These are phyloP conservation scores for Chloroclystis v-ata DNA, from an alignment of 2,888 invertebrate species.

Conservation along the genomic window DNA sequence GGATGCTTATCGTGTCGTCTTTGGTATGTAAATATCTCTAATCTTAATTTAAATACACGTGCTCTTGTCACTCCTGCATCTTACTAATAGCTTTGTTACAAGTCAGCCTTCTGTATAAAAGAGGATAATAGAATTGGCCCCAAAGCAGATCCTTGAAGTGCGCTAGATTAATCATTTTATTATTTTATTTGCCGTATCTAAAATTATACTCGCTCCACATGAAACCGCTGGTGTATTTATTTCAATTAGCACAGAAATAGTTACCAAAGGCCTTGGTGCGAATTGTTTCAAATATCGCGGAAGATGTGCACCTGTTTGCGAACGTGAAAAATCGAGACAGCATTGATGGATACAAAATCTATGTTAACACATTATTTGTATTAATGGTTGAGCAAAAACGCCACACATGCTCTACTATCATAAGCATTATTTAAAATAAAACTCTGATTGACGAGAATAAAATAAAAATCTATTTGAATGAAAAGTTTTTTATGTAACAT, in stretches of 20 bases:
- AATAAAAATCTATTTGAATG: too few species aligned
- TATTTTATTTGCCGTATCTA: slow-evolving; percentile 13
- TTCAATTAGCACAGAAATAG: slow-evolving; percentile 46
- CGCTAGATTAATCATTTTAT: background rate
- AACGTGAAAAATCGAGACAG: slow-evolving; percentile 10
- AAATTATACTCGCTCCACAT: slow-evolving; percentile 25
- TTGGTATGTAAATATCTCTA: slow-evolving; percentile 5
- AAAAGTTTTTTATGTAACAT: too few species aligned
- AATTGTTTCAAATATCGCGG: slow-evolving; percentile 24
- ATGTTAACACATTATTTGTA: slow-evolving; percentile 5
- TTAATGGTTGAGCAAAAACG: too few species aligned
- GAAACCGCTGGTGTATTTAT: slow-evolving; percentile 39
- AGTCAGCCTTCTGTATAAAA: too few species aligned
- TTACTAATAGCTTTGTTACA: too few species aligned
- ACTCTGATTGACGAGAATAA: too few species aligned
- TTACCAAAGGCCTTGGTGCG: slow-evolving; percentile 34
- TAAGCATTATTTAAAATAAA: too few species aligned
- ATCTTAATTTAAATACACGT: background rate
- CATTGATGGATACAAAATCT: slow-evolving; percentile 6
- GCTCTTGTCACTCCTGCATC: background rate
- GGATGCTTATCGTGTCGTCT: slow-evolving; percentile 6
- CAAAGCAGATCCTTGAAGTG: too few species aligned
- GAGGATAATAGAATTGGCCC: too few species aligned
- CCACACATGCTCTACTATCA: too few species aligned
- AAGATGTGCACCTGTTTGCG: slow-evolving; percentile 18